These are phyloP conservation scores for Hystrix cristata DNA, from an alignment of 2,113 vertebrate genomes.

Conservation along the genomic window DNA sequence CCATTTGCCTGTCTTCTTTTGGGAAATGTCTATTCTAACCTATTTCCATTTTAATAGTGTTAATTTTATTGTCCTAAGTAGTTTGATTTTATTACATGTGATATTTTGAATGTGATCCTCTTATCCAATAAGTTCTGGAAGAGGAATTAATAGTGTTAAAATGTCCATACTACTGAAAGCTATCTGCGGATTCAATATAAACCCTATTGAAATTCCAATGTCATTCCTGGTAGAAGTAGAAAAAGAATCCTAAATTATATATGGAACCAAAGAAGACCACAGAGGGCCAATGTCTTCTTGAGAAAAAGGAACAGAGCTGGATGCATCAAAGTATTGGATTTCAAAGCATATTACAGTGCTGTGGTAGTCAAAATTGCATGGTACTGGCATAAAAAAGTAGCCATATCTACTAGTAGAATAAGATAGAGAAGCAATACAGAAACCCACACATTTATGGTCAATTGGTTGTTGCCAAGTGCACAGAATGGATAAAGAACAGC, in stretches of 20 bases:
- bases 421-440: neutral
- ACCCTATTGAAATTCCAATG: neutral
- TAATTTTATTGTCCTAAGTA: neutral
- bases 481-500: neutral
- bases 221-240: neutral
- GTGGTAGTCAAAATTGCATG: neutral
- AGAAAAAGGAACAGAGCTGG: neutral
- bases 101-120: neutral
- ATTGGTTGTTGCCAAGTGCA: neutral
- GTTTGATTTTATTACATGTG: neutral
- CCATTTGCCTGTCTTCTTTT: neutral
- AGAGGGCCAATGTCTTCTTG: neutral
- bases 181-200: neutral
- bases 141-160: neutral
- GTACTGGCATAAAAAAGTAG: neutral
- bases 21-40: neutral
- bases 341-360: neutral
- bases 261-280: neutral
- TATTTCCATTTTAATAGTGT: neutral
- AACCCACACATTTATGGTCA: neutral
- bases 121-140: neutral
- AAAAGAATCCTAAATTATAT: neutral
- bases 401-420: neutral
- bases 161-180: neutral
- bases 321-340: neutral